Base-by-base conservation (phyloP, 2,797 vertebrate genomes). In the Clarias platycephalus region DNA sequence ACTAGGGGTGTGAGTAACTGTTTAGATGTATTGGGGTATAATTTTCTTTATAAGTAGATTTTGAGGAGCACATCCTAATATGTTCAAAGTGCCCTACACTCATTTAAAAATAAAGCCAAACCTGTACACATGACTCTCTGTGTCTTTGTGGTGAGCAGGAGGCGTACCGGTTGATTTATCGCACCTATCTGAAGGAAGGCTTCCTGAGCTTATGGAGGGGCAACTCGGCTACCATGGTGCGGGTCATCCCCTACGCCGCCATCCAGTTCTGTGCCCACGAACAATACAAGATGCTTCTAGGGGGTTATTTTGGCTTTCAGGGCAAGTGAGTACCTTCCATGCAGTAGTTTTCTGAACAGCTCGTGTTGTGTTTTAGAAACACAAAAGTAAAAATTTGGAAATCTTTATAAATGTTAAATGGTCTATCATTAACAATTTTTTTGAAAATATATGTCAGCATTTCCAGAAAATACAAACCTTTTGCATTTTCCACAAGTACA, bases 211-310 rank as follows among this genome's bases (percentile, higher is more conserved):
- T 99, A 77, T 99, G 98, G 98, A 94, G 98, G 5, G 98, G 97
- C 0, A 99, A 99, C 91, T 98, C 98, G 0, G 98, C 98, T 93
- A 99, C 98, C 86, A 99, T 99, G 98, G 98, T 99, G 63, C 95
- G 98, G 0, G 98, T 99, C 68, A 94, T 99, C 83, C 97, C 98
- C 0, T 99, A 99, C 0, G 97, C 98, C 0, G 97, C 97, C 93
- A 98, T 99, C 89, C 98, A 99, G 95, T 99, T 99, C 94, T 98
- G 96, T 22, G 96, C 98, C 0, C 97, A 99, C 0, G 98, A 99
- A 88, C 96, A 99, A 91, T 99, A 97, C 95, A 99, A 99, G 89
- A 91, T 89, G 49, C 88, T 97, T 82, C 94, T 99, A 89, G 97
- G 98, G 60, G 90, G 87, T 18, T 96, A 97, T 93, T 99, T 96